Base-by-base conservation (phyloP, 2,888 invertebrate species). In the Amaurobius ferox region DNA sequence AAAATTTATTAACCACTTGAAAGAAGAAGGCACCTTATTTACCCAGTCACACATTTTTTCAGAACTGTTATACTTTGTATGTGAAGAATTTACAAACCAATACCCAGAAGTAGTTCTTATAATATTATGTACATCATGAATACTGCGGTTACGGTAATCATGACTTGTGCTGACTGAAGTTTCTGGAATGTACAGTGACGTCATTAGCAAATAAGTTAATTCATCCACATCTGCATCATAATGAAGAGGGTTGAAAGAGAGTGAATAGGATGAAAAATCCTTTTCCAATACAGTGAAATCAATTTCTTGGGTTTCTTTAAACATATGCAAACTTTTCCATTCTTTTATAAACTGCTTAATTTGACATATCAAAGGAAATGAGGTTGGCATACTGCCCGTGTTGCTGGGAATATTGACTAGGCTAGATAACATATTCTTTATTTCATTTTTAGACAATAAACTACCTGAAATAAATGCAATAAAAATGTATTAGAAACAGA, bases 1-100 rank as follows among this genome's bases (percentile, higher is more conserved):
- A 64, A 83, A 48, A 23, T 48, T 40, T n/a, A 83, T 26, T 3
- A 83, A 32, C 81, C 81, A 83, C 0, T 26, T 30, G 55, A 83
- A 83, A 19, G 81, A 64, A 19, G 28, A 1, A 35, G 81, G 76
- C 19, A 76, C 44, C 16, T 62, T 32, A 23, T 76, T 35, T 2
- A 70, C 29, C 76, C 70, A 83, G 13, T 64, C 23, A 39, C n/a
- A n/a, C n/a, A n/a, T n/a, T n/a, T n/a, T n/a, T n/a, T n/a, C 9
- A n/a, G 16, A 29, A 28, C 16, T 19, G 16, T 30, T 6, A 44
- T 11, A n/a, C 1, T 3, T 23, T 32, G 13, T 6, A 0, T 0
- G 0, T 5, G 6, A 3, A 3, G 29, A 23, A 13, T 71, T 44
- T 28, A 64, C 62, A 64, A 64, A 28, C 81, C 81, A 83, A 64